Conservation (phyloP, 1,140 invertebrate species). For the Hycleus cichorii region DNA sequence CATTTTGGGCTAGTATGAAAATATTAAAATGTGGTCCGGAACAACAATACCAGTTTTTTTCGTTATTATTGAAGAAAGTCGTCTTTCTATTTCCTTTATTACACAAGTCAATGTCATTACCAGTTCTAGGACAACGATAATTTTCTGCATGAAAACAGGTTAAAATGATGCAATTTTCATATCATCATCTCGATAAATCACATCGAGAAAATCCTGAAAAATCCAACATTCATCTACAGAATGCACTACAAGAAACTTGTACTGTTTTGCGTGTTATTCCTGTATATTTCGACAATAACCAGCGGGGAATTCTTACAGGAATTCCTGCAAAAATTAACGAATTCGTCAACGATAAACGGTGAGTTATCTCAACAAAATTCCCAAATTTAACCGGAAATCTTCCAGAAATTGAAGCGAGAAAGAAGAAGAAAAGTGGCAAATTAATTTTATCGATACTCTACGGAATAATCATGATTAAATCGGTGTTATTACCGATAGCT, state of each 20-base stretch:
- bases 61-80: too few species aligned
- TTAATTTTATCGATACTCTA: slow-evolving; percentile 21
- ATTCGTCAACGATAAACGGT: neutral
- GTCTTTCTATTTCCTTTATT: too few species aligned
- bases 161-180: slow-evolving; percentile 5
- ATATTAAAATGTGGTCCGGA: slow-evolving; percentile 1
- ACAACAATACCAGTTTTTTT: neutral
- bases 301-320: neutral
- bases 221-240: neutral
- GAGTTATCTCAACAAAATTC: neutral
- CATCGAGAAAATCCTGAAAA: neutral
- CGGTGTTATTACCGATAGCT: slow-evolving; percentile 31
- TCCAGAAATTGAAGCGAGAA: slow-evolving; percentile 17
- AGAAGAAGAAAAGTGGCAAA: slow-evolving; percentile 19
- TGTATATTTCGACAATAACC: neutral
- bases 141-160: slow-evolving; percentile 2
- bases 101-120: too few species aligned
- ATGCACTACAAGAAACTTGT: neutral
- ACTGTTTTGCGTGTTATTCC: neutral
- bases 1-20: neutral
- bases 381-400: neutral
- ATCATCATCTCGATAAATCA: slow-evolving; percentile 6
- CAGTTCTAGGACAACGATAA: neutral
- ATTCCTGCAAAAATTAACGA: neutral
- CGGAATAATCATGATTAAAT: slow-evolving; percentile 28